phyloP scores from a whole-genome alignment of 1,140 invertebrate genomes.

The Lasioglossum baleicum region DNA sequence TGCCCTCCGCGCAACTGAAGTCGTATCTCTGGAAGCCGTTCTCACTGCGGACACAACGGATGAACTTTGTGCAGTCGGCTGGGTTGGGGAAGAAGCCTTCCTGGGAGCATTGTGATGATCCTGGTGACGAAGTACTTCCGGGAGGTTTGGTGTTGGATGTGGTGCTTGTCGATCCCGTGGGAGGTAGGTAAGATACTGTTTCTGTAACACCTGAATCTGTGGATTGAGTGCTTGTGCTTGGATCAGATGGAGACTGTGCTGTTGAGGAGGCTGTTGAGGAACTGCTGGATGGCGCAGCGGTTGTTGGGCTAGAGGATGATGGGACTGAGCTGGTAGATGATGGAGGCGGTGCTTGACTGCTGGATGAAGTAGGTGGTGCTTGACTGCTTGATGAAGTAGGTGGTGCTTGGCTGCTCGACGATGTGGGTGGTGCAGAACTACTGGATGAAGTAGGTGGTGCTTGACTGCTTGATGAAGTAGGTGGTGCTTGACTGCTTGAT shows the following conservation, averaged over 20 bases:
- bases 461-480: not conserved
- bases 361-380: not conserved
- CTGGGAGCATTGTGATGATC: conserved; percentile 73
- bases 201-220: not conserved
- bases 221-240: conserved; percentile 5
- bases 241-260: conserved; percentile 4
- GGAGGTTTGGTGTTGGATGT: not conserved
- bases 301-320: not conserved
- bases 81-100: conserved; percentile 86
- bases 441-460: too few species aligned
- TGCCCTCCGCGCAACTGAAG: conserved; percentile 72
- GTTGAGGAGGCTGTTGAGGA: not conserved
- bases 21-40: conserved; percentile 73
- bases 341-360: not conserved
- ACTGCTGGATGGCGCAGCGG: not conserved
- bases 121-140: not conserved
- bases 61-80: conserved; percentile 82
- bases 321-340: not conserved
- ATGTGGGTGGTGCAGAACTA: conserved; percentile 54
- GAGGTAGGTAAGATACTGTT: conserved; percentile 24
- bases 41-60: conserved; percentile 79
- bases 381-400: not conserved
- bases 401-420: too few species aligned
- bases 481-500: not conserved
- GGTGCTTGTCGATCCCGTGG: not conserved